Evolutionary conservation across 2,113 vertebrate genomes (phyloP).

Genomic region (Brachionichthys hirsutus): DNA sequence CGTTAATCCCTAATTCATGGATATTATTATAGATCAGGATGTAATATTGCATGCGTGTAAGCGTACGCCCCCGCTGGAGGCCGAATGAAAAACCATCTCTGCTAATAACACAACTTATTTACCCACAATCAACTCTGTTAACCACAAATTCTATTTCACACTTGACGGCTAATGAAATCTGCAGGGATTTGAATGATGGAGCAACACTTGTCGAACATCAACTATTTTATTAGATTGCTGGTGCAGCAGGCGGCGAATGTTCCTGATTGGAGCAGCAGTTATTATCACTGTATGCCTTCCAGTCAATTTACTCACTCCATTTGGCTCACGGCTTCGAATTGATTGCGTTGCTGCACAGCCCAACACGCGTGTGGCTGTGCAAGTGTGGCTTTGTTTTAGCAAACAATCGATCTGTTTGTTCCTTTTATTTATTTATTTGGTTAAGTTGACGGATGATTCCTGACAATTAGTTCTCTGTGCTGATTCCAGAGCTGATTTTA

Average conservation of each 20-base stretch:
- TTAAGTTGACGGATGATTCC: background rate
- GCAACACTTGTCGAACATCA: constrained; percentile 23
- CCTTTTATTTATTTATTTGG: no score
- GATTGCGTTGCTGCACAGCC: constrained; percentile 28
- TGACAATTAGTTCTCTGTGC: constrained; percentile 12
- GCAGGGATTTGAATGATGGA: constrained; percentile 38
- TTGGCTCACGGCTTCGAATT: constrained; percentile 37
- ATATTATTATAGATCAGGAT: no score
- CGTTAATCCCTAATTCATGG: background rate
- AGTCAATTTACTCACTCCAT: constrained; percentile 56
- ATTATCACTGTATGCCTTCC: constrained; percentile 43
- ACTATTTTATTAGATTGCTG: constrained; percentile 46
- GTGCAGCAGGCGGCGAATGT: constrained; percentile 36
- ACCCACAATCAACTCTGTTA: background rate
- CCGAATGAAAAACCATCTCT: no score
- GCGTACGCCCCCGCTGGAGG: no score
- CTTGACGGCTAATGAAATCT: constrained; percentile 42
- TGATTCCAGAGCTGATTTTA: no score
- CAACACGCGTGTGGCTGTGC: background rate
- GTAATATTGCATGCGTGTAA: no score
- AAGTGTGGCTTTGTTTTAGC: no score
- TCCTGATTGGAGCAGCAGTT: constrained; percentile 47
- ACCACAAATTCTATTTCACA: no score
- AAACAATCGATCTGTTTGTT: no score
- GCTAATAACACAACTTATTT: constrained; percentile 14